A percentile compares a stretch with the other conserved stretches of the same genome.
These are phyloP conservation scores for Ameiurus melas DNA, from an alignment of 2,113 vertebrate species.

Conservation along the genomic window DNA sequence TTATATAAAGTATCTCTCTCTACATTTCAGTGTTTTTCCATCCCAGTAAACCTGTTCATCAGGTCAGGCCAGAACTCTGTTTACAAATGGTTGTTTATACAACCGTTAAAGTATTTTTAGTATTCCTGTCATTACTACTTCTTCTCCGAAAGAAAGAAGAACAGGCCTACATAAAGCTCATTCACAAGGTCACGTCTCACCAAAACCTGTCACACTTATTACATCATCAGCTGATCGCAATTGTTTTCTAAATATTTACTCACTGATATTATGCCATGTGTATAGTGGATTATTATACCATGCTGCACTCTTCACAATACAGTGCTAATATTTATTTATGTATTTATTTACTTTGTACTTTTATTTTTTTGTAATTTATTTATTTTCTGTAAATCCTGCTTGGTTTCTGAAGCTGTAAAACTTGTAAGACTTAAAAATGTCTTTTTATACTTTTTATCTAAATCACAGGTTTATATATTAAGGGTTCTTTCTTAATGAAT, in stretches of 20 bases:
- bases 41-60: not conserved
- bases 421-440: not conserved
- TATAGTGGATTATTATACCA: not conserved
- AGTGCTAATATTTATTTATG: not conserved
- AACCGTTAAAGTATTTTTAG: not conserved
- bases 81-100: not conserved
- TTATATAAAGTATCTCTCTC: not conserved
- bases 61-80: not conserved
- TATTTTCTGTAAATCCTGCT: not conserved
- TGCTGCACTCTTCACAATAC: too few species aligned
- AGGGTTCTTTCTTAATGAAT: not conserved
- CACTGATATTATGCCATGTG: not conserved
- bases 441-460: not conserved
- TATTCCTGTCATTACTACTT: not conserved
- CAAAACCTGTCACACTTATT: not conserved
- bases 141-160: not conserved
- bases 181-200: not conserved
- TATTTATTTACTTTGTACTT: not conserved
- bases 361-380: not conserved
- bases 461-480: not conserved
- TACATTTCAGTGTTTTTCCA: not conserved
- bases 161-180: not conserved
- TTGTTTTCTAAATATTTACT: not conserved
- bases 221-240: not conserved
- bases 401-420: not conserved